Evolutionary conservation across 53 echinoderm and acorn worm species (phyloP).

Genomic region (Actinopyga echinites): DNA sequence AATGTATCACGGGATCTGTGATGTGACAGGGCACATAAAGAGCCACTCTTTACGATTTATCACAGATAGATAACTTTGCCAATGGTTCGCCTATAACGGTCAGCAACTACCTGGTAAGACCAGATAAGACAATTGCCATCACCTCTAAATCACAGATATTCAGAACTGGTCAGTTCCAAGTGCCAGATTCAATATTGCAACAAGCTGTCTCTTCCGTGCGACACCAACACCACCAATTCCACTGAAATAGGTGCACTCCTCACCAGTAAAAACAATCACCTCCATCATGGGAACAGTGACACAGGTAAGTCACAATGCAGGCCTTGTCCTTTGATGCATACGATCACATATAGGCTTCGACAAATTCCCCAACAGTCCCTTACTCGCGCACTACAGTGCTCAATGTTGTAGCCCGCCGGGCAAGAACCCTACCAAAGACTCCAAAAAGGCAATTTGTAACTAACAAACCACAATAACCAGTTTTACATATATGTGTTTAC

Average conservation of each 20-base stretch:
- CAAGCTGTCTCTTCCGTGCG: slow-evolving; percentile 4
- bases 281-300: background rate
- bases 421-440: too few species aligned
- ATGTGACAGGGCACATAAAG: slow-evolving; percentile 6
- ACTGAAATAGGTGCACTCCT: background rate
- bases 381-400: too few species aligned
- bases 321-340: background rate
- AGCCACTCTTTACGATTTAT: background rate
- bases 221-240: background rate
- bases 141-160: background rate
- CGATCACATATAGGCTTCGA: too few species aligned
- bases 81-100: background rate
- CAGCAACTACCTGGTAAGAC: background rate
- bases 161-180: background rate
- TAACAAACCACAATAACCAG: too few species aligned
- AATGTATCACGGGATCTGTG: slow-evolving; percentile 1
- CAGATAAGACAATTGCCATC: slow-evolving; percentile 8
- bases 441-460: too few species aligned
- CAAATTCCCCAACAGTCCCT: too few species aligned
- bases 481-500: too few species aligned
- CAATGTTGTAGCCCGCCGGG: too few species aligned
- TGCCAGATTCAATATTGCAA: background rate
- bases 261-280: background rate
- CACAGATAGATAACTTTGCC: slow-evolving; percentile 3
- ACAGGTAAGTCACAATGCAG: slow-evolving; percentile 3